These are phyloP conservation scores for Andrena trimmerana DNA, from an alignment of 2,888 invertebrate species.

Conservation along the genomic window DNA sequence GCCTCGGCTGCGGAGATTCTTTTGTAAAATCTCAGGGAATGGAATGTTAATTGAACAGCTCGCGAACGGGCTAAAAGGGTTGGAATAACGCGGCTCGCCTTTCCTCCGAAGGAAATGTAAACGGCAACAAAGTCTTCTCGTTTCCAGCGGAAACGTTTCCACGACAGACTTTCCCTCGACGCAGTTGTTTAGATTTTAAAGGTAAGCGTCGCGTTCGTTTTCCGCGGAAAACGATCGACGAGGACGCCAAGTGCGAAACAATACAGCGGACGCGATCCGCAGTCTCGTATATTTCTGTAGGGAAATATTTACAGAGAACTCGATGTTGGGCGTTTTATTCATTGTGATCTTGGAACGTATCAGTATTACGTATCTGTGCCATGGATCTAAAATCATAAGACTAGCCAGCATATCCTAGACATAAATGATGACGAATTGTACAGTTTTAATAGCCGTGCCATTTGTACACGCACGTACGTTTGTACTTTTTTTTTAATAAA, in stretches of 20 bases:
- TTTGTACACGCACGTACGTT: background rate
- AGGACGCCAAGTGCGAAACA: background rate
- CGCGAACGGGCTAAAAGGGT: background rate
- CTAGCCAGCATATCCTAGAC: constrained; percentile 2
- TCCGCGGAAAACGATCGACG: background rate
- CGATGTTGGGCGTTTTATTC: background rate
- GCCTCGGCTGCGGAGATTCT: background rate
- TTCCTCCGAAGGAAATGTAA: background rate
- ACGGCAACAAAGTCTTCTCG: background rate
- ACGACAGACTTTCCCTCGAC: background rate
- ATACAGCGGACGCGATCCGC: background rate
- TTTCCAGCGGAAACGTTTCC: constrained; percentile 11
- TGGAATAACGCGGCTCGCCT: background rate
- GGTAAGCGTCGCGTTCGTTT: background rate
- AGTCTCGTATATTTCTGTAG: constrained; percentile 28
- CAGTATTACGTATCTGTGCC: constrained; percentile 24
- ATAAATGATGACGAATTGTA: constrained; percentile 1
- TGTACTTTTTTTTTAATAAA: constrained; percentile 22
- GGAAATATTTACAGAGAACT: constrained; percentile 38
- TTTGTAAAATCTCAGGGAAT: background rate
- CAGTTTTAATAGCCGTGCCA: background rate
- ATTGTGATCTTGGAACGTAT: constrained; percentile 22
- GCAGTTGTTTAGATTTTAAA: background rate
- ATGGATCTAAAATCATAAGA: background rate
- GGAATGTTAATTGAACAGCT: background rate